Evolutionary conservation across 2,888 invertebrate genomes (phyloP).

Genomic region (Villa cingulata): DNA sequence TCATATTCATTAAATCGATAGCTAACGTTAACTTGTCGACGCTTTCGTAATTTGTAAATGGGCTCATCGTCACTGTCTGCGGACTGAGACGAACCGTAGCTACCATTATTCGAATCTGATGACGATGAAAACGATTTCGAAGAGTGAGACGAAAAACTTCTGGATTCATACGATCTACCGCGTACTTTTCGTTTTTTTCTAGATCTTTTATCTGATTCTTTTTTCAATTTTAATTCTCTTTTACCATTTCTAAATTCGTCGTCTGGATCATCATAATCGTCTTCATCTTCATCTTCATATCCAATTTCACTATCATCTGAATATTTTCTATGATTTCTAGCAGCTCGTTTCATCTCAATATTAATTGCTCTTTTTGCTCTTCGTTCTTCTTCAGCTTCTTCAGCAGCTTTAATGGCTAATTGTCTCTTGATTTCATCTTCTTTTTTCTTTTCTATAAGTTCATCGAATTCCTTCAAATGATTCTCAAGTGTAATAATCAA

Average conservation of each 20-base stretch:
- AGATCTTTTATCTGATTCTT: background rate
- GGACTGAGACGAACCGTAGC: conserved; percentile 17
- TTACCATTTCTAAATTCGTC: conserved; percentile 17
- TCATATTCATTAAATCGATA: conserved; percentile 88
- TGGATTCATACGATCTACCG: conserved; percentile 12
- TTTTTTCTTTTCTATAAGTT: conserved; percentile 43
- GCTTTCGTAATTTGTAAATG: conserved; percentile 70
- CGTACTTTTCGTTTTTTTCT: background rate
- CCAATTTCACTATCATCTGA: background rate
- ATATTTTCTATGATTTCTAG: conserved; percentile 7
- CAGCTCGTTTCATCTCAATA: conserved; percentile 13
- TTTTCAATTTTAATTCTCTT: conserved; percentile 19
- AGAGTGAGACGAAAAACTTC: conserved; percentile 16
- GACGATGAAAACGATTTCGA: conserved; percentile 15
- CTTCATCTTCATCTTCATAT: conserved; percentile 2
- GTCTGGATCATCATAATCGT: conserved; percentile 15
- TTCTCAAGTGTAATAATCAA: conserved; percentile 55
- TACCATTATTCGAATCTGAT: conserved; percentile 11
- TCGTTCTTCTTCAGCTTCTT: conserved; percentile 18
- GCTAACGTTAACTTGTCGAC: conserved; percentile 67
- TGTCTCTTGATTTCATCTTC: conserved; percentile 19
- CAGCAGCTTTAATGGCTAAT: conserved; percentile 14
- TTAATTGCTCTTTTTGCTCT: conserved; percentile 13
- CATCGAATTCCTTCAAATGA: conserved; percentile 64
- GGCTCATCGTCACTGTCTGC: conserved; percentile 49